A percentile compares a stretch with the other conserved stretches of the same genome.
phyloP scores from a whole-genome alignment of 2,797 vertebrate genomes.

The Denticeps clupeoides region DNA sequence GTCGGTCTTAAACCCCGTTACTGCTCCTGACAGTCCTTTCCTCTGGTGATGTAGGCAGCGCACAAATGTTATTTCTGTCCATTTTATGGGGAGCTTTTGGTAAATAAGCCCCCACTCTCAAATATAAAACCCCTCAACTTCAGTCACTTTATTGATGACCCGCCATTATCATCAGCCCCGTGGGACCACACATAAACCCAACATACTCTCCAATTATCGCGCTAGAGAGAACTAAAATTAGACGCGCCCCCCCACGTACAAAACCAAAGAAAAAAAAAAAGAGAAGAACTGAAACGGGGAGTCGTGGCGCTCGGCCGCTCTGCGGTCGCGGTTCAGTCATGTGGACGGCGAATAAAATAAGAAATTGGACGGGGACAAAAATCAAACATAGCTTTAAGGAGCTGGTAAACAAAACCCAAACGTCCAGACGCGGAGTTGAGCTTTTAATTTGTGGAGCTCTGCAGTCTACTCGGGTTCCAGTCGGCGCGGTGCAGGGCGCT shows the following conservation, averaged over 20 bases:
- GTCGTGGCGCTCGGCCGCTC: constrained; percentile 36
- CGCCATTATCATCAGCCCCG: constrained; percentile 46
- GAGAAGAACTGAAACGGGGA: constrained; percentile 37
- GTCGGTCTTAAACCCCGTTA: constrained; percentile 8
- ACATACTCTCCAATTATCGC: constrained; percentile 45
- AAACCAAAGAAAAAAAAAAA: constrained; percentile 35
- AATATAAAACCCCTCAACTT: constrained; percentile 49
- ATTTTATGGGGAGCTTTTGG: constrained; percentile 28
- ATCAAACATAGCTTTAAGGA: constrained; percentile 13
- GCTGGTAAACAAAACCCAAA: constrained; percentile 33
- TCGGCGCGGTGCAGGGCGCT: no score
- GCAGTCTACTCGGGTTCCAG: no score
- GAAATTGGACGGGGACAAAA: constrained; percentile 1
- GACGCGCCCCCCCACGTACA: constrained; percentile 22
- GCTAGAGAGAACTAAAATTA: constrained; percentile 56
- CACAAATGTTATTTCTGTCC: neutral
- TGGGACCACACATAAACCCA: constrained; percentile 40
- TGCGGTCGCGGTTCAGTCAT: constrained; percentile 45
- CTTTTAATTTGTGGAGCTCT: no score
- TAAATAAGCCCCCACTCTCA: constrained; percentile 33
- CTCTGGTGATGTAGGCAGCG: constrained; percentile 4
- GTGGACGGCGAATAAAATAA: constrained; percentile 45
- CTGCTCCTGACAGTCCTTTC: constrained; percentile 9
- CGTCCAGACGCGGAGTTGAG: no score
- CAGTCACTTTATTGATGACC: constrained; percentile 50